Percentiles rank a stretch among this genome's conserved stretches.
Evolutionary conservation across 1,140 invertebrate genomes (phyloP).

Genomic region (Nixonia krombeini): DNA sequence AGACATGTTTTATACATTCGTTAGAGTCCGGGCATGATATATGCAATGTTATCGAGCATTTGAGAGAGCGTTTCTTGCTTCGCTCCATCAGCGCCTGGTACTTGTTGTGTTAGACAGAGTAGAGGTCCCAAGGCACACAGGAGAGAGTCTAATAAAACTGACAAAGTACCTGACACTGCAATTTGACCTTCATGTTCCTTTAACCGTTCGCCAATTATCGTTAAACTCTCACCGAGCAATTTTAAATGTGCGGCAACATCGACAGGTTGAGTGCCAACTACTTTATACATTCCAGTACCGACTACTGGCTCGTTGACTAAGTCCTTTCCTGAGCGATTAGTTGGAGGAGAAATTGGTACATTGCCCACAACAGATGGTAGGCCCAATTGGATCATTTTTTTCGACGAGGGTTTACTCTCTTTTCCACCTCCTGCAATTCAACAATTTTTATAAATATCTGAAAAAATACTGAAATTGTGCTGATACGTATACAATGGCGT

Average conservation of each 20-base stretch:
- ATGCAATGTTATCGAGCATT: slow-evolving; percentile 95
- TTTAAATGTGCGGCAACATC: slow-evolving; percentile 95
- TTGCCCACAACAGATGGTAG: slow-evolving; percentile 67
- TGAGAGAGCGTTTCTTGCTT: slow-evolving; percentile 79
- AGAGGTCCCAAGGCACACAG: slow-evolving; percentile 94
- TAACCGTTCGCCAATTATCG: slow-evolving; percentile 91
- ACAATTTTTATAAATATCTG: too few relatives aligned
- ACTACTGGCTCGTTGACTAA: slow-evolving; percentile 58
- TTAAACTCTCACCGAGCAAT: slow-evolving; percentile 92
- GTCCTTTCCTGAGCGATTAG: slow-evolving; percentile 62
- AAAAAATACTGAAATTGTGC: neutral
- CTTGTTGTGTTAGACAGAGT: slow-evolving; percentile 87
- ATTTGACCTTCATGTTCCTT: slow-evolving; percentile 96
- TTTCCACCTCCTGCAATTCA: slow-evolving; percentile 56
- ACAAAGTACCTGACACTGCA: slow-evolving; percentile 93
- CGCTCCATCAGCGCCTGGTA: slow-evolving; percentile 83
- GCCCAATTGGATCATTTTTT: slow-evolving; percentile 68
- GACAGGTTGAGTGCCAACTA: slow-evolving; percentile 85
- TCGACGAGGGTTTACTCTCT: slow-evolving; percentile 57
- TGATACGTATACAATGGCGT: neutral
- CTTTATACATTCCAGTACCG: slow-evolving; percentile 74
- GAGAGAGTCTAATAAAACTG: slow-evolving; percentile 93
- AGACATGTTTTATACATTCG: slow-evolving; percentile 13
- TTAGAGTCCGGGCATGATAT: slow-evolving; percentile 96
- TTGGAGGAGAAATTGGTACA: slow-evolving; percentile 68